Conservation (phyloP, 2,113 vertebrate species). For the Meles meles region DNA sequence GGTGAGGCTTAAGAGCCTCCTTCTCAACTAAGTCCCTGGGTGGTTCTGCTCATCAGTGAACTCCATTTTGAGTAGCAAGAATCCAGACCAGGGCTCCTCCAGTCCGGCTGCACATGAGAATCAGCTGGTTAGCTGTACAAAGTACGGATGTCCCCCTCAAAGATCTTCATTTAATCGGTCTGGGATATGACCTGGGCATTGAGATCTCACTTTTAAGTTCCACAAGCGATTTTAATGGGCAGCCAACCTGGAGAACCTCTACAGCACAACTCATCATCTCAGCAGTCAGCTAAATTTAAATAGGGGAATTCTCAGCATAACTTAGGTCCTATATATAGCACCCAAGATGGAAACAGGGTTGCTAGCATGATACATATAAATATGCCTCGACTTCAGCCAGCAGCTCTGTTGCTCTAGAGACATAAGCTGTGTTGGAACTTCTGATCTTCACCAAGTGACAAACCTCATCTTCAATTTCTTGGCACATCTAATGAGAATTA, state of each 20-base stretch:
- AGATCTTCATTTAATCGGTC: neutral
- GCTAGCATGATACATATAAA: neutral
- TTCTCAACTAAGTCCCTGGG: neutral
- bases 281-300: neutral
- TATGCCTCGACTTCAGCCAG: neutral
- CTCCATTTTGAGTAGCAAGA: neutral
- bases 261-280: neutral
- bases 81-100: neutral
- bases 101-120: neutral
- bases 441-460: neutral
- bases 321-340: neutral
- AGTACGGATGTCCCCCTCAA: neutral
- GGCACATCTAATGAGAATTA: neutral
- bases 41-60: neutral
- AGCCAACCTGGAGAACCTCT: neutral
- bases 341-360: neutral
- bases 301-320: neutral
- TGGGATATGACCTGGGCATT: neutral
- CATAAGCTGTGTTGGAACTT: neutral
- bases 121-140: neutral
- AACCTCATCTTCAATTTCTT: neutral
- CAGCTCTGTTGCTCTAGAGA: neutral
- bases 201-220: neutral
- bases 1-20: neutral
- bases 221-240: neutral